Conservation (phyloP, 2,888 invertebrate species). For the Acanthosoma haemorrhoidale region DNA sequence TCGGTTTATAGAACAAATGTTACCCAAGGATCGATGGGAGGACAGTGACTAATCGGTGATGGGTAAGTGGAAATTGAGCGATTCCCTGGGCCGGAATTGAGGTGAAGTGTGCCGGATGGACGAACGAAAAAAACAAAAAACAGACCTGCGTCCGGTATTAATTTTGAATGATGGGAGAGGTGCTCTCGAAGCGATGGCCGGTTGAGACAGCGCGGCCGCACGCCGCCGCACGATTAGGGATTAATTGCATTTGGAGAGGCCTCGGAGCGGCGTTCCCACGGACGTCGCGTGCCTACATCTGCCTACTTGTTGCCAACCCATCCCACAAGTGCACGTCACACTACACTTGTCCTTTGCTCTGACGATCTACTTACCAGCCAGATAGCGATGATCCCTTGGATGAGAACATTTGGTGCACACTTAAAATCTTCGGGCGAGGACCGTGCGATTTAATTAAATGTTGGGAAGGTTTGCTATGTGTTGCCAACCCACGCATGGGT, state of each 20-base stretch:
- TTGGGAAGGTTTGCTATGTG: too few species aligned
- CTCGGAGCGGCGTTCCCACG: constrained; percentile 6
- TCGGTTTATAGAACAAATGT: too few species aligned
- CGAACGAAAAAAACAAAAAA: background rate
- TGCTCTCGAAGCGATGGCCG: background rate
- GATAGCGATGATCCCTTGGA: too few species aligned
- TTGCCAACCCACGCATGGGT: too few species aligned
- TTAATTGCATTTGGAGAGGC: background rate
- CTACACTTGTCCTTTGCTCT: too few species aligned
- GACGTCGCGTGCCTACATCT: background rate
- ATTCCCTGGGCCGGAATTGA: background rate
- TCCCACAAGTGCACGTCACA: too few species aligned
- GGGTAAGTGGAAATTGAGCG: background rate
- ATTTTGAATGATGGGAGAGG: constrained; percentile 2
- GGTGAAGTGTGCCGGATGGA: background rate
- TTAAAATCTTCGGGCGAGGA: too few species aligned
- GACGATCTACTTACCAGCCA: too few species aligned
- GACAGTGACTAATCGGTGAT: background rate
- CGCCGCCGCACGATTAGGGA: background rate
- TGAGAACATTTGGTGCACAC: too few species aligned
- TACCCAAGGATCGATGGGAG: background rate
- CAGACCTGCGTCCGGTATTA: background rate
- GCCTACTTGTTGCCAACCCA: constrained; percentile 1
- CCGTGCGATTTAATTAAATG: too few species aligned
- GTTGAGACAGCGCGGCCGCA: constrained; percentile 6